These are phyloP conservation scores for Pachyuromys duprasi DNA, from an alignment of 2,797 vertebrate species.

Conservation along the genomic window DNA sequence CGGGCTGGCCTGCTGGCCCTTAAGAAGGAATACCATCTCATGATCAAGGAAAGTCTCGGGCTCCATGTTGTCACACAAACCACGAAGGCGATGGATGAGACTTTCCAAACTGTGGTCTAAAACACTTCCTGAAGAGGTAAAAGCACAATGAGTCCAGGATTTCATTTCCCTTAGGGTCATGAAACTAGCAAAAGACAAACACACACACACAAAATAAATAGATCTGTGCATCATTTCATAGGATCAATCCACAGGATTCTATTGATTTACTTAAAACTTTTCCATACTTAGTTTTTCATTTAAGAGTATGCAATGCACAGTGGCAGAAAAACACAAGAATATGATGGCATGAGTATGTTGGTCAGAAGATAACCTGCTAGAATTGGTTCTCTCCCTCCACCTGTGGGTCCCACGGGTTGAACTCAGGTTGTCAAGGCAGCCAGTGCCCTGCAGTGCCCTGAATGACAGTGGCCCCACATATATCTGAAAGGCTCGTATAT, in stretches of 20 bases:
- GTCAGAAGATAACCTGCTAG: neutral
- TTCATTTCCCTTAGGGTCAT: neutral
- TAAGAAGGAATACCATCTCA: conserved; percentile 97
- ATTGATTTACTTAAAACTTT: neutral
- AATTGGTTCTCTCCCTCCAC: neutral
- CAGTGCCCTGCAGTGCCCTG: neutral
- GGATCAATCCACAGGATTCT: neutral
- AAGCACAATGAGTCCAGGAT: neutral
- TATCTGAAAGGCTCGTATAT: neutral
- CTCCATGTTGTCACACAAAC: conserved; percentile 98
- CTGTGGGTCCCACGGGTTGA: too few species aligned
- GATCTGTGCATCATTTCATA: neutral
- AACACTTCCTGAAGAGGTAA: conserved; percentile 91
- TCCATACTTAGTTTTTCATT: neutral
- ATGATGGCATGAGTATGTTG: neutral
- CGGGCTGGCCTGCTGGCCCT: conserved; percentile 98
- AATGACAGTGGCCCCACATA: neutral
- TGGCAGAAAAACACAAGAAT: neutral
- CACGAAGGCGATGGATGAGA: conserved; percentile 95
- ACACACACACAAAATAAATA: neutral
- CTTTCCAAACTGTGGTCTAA: conserved; percentile 97
- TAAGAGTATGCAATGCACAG: neutral
- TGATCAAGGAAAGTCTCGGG: conserved; percentile 96
- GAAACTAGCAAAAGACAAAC: conserved; percentile 16
- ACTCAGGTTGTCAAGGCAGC: neutral